A percentile compares a stretch with the other conserved stretches of the same genome.
Evolutionary conservation across 2,888 invertebrate species (phyloP).

Genomic region (Corbicula japonica): DNA sequence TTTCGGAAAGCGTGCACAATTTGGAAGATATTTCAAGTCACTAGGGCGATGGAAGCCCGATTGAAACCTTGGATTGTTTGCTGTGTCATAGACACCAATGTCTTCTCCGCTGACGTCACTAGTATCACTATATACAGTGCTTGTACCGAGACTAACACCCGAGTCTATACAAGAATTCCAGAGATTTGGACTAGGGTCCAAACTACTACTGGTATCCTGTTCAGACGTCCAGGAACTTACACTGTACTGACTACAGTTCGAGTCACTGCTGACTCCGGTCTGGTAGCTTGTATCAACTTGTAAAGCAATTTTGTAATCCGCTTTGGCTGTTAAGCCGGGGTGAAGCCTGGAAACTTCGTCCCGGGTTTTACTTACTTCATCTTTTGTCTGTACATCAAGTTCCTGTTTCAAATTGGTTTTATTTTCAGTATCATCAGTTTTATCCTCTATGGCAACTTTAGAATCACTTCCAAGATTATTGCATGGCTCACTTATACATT

Average conservation of each 20-base stretch:
- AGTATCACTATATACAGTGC: constrained; percentile 54
- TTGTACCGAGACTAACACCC: constrained; percentile 37
- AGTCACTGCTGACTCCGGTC: constrained; percentile 59
- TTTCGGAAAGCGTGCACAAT: constrained; percentile 24
- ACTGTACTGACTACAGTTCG: constrained; percentile 65
- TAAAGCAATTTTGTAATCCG: constrained; percentile 54
- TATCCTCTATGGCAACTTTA: too few relatives aligned
- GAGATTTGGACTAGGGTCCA: constrained; percentile 59
- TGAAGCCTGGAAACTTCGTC: constrained; percentile 11
- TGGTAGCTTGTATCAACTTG: constrained; percentile 62
- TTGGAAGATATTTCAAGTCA: constrained; percentile 43
- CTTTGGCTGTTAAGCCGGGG: constrained; percentile 13
- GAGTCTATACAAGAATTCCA: constrained; percentile 52
- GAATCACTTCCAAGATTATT: too few relatives aligned
- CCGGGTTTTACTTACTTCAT: neutral
- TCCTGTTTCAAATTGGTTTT: neutral
- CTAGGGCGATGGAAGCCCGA: constrained; percentile 6
- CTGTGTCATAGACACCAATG: constrained; percentile 24
- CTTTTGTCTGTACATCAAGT: neutral
- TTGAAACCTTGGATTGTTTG: constrained; percentile 10
- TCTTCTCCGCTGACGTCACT: constrained; percentile 63
- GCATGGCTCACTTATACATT: too few relatives aligned
- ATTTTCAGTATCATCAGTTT: constrained; percentile 3
- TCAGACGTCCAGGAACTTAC: constrained; percentile 60
- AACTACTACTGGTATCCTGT: constrained; percentile 61